Base-by-base conservation (phyloP, 2,888 invertebrate genomes). In the Drosophila macrospina region DNA sequence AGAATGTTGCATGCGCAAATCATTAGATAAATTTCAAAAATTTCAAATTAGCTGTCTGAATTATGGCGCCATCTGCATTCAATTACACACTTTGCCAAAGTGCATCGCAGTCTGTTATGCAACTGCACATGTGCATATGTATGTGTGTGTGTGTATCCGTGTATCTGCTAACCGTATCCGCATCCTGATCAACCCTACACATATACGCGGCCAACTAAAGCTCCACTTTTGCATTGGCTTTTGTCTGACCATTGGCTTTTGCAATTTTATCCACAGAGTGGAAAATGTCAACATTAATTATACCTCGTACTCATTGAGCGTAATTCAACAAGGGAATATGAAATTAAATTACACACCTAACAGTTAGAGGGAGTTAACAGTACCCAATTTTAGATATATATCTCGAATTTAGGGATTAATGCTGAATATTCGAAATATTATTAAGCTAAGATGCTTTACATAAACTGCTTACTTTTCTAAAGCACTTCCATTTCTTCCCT, bases 201-300 rank as follows among this genome's bases (percentile, higher is more conserved):
- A n/a, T 10, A 59, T 39, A 59, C 42, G 36, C 56, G 56, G 55
- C 62, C 50, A 55, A 68, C 65, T 45, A 52, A 76, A 72, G 77
- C 73, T 76, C 37, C 54, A 36, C 47, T 52, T 39, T 55, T 51
- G 80, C 74, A 68, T 63, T 69, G 83, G 78, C 75, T 78, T 86
- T 72, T 74, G 80, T 60, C 69, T 72, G 69, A 60, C 37, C 59
- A 28, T 36, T 75, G 80, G 76, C 83, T 80, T 86, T 86, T 72
- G 67, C 79, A 74, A 86, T 88, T 88, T 86, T 78, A 86, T 81
- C 74, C 85, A 87, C 75, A 74, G 86, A 81, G 86, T 84, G 86
- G 89, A 86, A 89, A 87, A 89, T 88, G 83, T 86, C 89, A 89
- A 89, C 90, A 90, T 90, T 90, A 89, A 91, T 91, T 55, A 55